Evolutionary conservation across 2,888 invertebrate genomes (phyloP), one percentile per base, ranked within the genome.

Genomic region (Tetramorium bicarinatum): DNA sequence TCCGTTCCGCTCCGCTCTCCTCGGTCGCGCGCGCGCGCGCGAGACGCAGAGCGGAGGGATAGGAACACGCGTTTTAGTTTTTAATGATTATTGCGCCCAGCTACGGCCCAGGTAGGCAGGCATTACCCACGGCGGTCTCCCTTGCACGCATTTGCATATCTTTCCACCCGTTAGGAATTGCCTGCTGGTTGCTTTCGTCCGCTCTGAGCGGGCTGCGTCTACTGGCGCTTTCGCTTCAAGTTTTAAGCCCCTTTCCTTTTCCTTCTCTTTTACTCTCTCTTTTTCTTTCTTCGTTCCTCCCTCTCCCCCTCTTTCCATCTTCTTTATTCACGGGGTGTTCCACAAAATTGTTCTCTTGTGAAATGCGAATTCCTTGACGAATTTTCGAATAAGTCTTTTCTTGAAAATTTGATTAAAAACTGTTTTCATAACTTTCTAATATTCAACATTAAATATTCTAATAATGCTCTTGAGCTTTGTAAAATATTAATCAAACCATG

Each of bases 61-160:
- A 59, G 81, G 74, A 54, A 81, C 84, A 85, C 90, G 88, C 90
- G 91, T 92, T 93, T 94, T 92, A 93, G 92, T 93, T 93, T 94
- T 94, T 94, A 94, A 94, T 93, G 93, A 94, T 93, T 93, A 93
- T 93, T 93, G 93, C 93, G 90, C 90, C 87, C 88, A 84, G 83
- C 86, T 83, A 80, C 77, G 88, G 91, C 85, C 88, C 92, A 92
- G 93, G 90, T 90, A 92, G 93, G 89, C 89, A 91, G 92, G 91
- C 91, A 93, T 93, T 93, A 91, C 92, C 89, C 87, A 29, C 11
- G 25, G 91, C 87, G 91, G 88, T 90, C 91, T 86, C 87, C 90
- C 91, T 89, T 87, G 87, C 89, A 89, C 90, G 89, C 91, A 94
- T 94, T 94, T 93, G 94, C 94, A 94, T 94, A 94, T 94, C 94